Evolutionary conservation across 2,888 invertebrate genomes (phyloP).

Genomic region (Mesorhabditis spiculigera): DNA sequence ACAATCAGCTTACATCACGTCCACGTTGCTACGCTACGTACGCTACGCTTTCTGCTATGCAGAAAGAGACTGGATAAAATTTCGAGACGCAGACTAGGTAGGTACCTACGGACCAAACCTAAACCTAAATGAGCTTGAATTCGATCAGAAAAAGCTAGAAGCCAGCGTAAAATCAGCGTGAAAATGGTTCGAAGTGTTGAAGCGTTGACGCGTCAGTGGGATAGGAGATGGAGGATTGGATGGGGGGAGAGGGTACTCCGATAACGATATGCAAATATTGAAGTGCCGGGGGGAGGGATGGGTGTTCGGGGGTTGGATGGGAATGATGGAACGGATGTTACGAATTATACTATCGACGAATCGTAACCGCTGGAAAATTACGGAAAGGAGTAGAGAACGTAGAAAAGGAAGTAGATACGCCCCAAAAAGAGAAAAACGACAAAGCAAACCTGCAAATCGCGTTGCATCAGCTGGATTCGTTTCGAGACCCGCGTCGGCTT

Average conservation of each 20-base stretch:
- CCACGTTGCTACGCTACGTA: too few relatives aligned
- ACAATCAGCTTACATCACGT: too few relatives aligned
- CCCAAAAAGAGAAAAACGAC: slow-evolving; percentile 1
- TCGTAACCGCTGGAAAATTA: not conserved
- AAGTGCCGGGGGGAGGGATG: not conserved
- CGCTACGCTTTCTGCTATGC: too few relatives aligned
- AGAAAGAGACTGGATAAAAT: too few relatives aligned
- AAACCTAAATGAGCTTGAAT: too few relatives aligned
- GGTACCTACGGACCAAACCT: too few relatives aligned
- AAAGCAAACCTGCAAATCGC: not conserved
- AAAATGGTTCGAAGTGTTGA: too few relatives aligned
- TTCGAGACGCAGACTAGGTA: too few relatives aligned
- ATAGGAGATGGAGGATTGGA: not conserved
- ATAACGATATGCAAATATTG: slow-evolving; percentile 3
- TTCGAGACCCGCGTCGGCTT: slow-evolving; percentile 5
- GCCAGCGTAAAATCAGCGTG: too few relatives aligned
- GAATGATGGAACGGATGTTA: not conserved
- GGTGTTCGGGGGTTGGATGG: not conserved
- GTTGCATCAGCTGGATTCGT: slow-evolving; percentile 1
- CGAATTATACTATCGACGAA: not conserved
- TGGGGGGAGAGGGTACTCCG: not conserved
- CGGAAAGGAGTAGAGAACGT: not conserved
- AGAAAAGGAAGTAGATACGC: not conserved
- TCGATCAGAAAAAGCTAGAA: too few relatives aligned
- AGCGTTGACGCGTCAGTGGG: not conserved